A percentile compares a stretch with the other conserved stretches of the same genome.
phyloP scores from a whole-genome alignment of 2,113 vertebrate genomes.

The Thymallus thymallus region DNA sequence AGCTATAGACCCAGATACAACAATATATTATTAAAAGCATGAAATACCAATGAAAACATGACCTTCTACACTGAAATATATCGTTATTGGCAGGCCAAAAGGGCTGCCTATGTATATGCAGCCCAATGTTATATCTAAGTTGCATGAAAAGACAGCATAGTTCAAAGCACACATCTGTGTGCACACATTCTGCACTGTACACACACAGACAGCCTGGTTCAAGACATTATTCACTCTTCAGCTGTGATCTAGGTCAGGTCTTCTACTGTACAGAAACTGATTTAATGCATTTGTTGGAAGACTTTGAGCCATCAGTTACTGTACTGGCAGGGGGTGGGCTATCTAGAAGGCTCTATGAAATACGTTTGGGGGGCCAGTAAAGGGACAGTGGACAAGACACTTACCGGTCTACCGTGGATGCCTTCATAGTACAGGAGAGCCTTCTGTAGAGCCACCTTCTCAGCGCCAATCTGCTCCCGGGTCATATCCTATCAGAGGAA shows the following conservation, averaged over 20 bases:
- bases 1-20: too few species aligned
- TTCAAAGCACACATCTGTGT: not conserved
- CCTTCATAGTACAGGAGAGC: slow-evolving; percentile 91
- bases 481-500: slow-evolving; percentile 87
- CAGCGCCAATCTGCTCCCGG: slow-evolving; percentile 88
- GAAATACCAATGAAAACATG: too few species aligned
- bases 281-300: not conserved
- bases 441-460: slow-evolving; percentile 94
- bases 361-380: not conserved
- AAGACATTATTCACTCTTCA: slow-evolving; percentile 41
- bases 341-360: not conserved
- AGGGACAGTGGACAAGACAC: slow-evolving; percentile 47
- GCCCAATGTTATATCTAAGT: too few species aligned
- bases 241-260: slow-evolving; percentile 49
- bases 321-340: slow-evolving; percentile 3
- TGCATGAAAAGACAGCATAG: not conserved
- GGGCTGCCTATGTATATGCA: too few species aligned
- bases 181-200: not conserved
- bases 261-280: slow-evolving; percentile 9
- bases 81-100: too few species aligned
- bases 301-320: not conserved
- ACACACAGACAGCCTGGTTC: slow-evolving; percentile 1
- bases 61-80: too few species aligned
- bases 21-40: too few species aligned
- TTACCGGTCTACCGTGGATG: slow-evolving; percentile 91